phyloP scores from a whole-genome alignment of 2,113 vertebrate species.

The Sitta europaea region DNA sequence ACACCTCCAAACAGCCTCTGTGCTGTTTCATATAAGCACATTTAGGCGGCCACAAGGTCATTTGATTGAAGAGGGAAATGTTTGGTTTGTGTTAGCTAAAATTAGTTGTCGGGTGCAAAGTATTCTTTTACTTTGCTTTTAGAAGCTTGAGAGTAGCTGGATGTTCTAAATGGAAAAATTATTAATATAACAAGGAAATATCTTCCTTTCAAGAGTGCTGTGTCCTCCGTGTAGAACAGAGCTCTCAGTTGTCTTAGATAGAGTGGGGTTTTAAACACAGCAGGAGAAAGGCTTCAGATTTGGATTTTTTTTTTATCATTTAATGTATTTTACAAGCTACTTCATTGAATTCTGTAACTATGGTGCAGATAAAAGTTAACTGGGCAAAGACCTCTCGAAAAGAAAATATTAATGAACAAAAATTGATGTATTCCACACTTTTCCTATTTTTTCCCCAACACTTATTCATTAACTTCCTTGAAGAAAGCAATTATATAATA shows the following conservation, averaged over 20 bases:
- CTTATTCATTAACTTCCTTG: background rate
- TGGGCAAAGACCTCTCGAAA: background rate
- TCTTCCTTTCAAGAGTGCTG: background rate
- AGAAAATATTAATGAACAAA: background rate
- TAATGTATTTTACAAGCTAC: background rate
- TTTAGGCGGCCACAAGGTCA: constrained; percentile 13
- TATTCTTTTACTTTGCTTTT: constrained; percentile 4
- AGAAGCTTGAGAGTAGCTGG: background rate
- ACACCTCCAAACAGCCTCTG: background rate
- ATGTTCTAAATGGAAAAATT: constrained; percentile 6
- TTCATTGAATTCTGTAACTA: background rate
- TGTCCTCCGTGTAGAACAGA: background rate
- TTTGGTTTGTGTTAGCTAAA: constrained; percentile 42
- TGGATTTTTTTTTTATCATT: background rate
- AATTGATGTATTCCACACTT: background rate
- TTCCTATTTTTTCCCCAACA: background rate
- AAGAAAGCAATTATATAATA: background rate
- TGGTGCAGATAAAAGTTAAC: background rate
- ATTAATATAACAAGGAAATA: background rate
- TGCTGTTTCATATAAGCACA: background rate
- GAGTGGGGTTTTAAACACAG: background rate
- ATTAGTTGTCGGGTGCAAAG: background rate
- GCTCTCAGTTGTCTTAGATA: background rate
- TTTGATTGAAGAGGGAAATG: background rate
- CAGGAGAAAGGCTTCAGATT: background rate